Evolutionary conservation across 2,888 invertebrate species (phyloP), one percentile per base, ranked within the genome.

Genomic region (Ceramica pisi): DNA sequence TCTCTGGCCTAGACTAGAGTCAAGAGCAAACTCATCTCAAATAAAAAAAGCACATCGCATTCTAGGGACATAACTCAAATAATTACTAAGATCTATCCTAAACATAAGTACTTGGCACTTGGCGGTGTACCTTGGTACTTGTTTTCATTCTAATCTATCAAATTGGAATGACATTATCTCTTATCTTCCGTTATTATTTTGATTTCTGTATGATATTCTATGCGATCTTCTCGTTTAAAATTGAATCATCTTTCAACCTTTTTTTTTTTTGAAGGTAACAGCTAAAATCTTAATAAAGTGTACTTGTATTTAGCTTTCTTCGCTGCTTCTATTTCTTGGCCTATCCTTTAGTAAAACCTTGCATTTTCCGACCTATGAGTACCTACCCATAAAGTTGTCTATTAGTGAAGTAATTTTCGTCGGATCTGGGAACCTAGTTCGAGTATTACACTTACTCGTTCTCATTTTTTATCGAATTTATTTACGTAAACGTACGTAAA

Each of bases 21-120:
- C n/a, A n/a, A n/a, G n/a, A n/a, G n/a, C n/a, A n/a, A n/a, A n/a
- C n/a, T n/a, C n/a, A n/a, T n/a, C n/a, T n/a, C n/a, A n/a, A n/a
- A n/a, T n/a, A n/a, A n/a, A n/a, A n/a, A n/a, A 14, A 46, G 23
- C 7, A 46, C 19, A 46, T 21, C 7, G 21, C 8, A 31, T 48
- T 50, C 7, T 31, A 21, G 5, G 31, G 31, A n/a, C 21, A 21
- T 55, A 16, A 65, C 26, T 68, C 50, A 44, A 76, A 57, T 76
- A 35, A 68, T 68, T 68, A 31, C 26, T 67, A 12, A 69, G 7
- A 51, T 76, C 16, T 64, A 23, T 41, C 5, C 5, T 19, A 44
- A 26, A 51, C 16, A n/a, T 23, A 44, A n/a, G 10, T 35, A 10
- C n/a, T 38, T 26, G 12, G 35, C n/a, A 16, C 23, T 50, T 35